phyloP scores from a whole-genome alignment of 2,888 invertebrate species.

The Plusia festucae region DNA sequence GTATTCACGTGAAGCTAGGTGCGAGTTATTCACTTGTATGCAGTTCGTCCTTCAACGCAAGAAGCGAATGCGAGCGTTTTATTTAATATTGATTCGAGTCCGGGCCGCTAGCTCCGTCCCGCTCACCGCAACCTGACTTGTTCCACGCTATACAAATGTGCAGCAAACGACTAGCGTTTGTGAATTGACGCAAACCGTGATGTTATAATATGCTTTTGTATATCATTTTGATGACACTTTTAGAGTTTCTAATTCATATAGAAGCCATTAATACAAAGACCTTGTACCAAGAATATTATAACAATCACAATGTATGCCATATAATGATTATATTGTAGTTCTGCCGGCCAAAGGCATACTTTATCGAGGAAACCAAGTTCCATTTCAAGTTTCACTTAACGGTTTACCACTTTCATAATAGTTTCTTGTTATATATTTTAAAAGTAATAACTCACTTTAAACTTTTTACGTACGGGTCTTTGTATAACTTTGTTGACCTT shows the following conservation, averaged over 20 bases:
- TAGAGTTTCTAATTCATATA: too few relatives aligned
- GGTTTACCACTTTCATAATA: too few relatives aligned
- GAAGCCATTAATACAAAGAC: too few relatives aligned
- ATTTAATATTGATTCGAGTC: conserved; percentile 36
- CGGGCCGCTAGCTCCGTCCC: background rate
- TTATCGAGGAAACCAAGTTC: too few relatives aligned
- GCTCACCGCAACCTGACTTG: conserved; percentile 11
- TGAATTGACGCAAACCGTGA: conserved; percentile 10
- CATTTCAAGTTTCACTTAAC: too few relatives aligned
- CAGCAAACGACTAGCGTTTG: conserved; percentile 31
- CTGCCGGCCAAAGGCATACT: too few relatives aligned
- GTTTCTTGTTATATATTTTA: background rate
- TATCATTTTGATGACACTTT: background rate
- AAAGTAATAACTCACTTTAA: background rate
- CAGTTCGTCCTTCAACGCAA: conserved; percentile 20
- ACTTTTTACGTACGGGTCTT: conserved; percentile 5
- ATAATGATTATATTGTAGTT: too few relatives aligned
- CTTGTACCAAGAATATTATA: too few relatives aligned
- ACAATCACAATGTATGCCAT: too few relatives aligned
- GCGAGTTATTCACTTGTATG: background rate
- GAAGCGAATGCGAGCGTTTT: conserved; percentile 28
- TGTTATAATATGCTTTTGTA: conserved; percentile 7
- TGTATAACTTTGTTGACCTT: background rate
- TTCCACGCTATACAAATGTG: conserved; percentile 17
- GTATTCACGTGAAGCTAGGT: background rate